A percentile compares a stretch with the other conserved stretches of the same genome.
Conservation (phyloP, 1,140 invertebrate species). For the Grapholita molesta region DNA sequence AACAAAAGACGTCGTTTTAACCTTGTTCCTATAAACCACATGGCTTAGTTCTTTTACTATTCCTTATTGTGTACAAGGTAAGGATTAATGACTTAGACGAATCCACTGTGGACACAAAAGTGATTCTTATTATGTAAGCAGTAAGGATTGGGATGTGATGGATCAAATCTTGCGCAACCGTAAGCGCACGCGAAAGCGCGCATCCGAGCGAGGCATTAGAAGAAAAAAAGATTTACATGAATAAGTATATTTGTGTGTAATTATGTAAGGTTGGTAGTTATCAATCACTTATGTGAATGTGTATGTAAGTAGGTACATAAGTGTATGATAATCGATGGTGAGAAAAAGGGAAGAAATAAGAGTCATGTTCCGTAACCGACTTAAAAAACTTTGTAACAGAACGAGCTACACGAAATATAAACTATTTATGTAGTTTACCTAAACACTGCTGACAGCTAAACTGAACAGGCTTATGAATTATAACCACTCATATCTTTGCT, state of each 20-base stretch:
- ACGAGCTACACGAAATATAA: too few relatives aligned
- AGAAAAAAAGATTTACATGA: background rate
- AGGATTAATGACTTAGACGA: background rate
- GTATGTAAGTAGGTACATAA: background rate
- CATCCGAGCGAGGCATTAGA: constrained; percentile 26
- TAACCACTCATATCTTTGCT: too few relatives aligned
- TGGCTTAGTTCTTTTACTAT: background rate
- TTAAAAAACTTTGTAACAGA: too few relatives aligned
- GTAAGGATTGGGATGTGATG: background rate
- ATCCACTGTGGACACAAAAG: constrained; percentile 8
- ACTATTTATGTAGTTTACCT: too few relatives aligned
- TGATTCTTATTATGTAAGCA: background rate
- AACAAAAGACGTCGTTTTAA: background rate
- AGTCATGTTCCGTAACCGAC: too few relatives aligned
- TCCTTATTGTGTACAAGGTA: background rate
- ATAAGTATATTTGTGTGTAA: background rate
- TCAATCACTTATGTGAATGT: background rate
- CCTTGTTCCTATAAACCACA: constrained; percentile 5
- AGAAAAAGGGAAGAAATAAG: too few relatives aligned
- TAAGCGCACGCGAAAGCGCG: constrained; percentile 36
- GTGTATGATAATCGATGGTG: background rate
- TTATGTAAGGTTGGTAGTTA: background rate
- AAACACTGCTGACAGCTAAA: too few relatives aligned
- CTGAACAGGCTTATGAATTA: too few relatives aligned
- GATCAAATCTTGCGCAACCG: background rate